A percentile compares a stretch with the other conserved stretches of the same genome.
Evolutionary conservation across 2,113 vertebrate genomes (phyloP).

Genomic region (Platysteira castanea): DNA sequence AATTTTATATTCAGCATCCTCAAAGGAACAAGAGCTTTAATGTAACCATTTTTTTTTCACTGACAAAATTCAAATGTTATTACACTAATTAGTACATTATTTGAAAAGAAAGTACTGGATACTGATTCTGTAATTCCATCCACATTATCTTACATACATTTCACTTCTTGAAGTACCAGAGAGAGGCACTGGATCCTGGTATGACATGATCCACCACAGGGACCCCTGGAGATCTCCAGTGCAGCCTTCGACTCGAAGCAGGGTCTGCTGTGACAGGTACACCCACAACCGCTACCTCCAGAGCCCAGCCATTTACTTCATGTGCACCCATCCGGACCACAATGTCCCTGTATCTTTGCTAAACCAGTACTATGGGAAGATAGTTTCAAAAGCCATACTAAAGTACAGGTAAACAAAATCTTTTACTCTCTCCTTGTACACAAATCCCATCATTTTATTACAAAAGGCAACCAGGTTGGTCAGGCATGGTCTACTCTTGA

Average conservation of each 20-base stretch:
- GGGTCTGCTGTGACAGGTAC: background rate
- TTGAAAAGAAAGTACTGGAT: background rate
- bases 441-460: background rate
- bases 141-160: background rate
- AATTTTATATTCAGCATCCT: background rate
- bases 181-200: background rate
- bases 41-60: background rate
- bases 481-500: background rate
- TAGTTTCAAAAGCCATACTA: background rate
- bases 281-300: background rate
- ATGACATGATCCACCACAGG: fast-evolving
- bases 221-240: background rate
- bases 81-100: background rate
- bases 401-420: background rate
- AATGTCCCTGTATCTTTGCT: background rate
- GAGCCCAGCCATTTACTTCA: background rate
- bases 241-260: background rate
- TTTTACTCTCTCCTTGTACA: background rate
- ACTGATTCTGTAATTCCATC: background rate
- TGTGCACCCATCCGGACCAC: background rate
- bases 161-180: background rate
- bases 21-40: background rate
- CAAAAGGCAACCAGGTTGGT: background rate
- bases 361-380: background rate
- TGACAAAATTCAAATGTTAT: background rate